Percentiles rank a stretch among this genome's conserved stretches.
Evolutionary conservation across 2,113 vertebrate genomes (phyloP).

Genomic region (Platysteira castanea): DNA sequence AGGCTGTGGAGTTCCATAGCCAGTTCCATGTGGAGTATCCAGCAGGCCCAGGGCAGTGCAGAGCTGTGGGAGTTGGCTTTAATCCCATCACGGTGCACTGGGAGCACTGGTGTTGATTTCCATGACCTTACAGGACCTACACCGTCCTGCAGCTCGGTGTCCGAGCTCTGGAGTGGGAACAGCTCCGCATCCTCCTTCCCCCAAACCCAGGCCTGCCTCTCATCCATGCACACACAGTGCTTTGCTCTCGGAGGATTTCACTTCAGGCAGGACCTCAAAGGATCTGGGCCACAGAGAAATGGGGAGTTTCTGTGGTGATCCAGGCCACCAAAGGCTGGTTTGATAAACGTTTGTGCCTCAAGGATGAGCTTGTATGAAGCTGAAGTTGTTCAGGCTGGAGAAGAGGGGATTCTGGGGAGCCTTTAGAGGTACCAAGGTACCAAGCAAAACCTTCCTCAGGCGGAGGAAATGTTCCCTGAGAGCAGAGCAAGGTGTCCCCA

Average conservation of each 20-base stretch:
- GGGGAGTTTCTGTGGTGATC: background rate
- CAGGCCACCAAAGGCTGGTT: background rate
- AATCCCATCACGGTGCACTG: background rate
- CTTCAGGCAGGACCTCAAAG: background rate
- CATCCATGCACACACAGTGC: rapidly evolving
- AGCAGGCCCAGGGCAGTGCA: background rate
- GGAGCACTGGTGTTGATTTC: background rate
- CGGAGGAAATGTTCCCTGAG: background rate
- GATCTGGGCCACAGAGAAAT: background rate
- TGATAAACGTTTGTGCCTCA: background rate
- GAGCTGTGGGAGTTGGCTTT: background rate
- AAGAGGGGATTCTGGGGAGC: background rate
- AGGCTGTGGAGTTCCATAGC: background rate
- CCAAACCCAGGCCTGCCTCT: background rate
- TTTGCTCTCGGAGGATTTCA: background rate
- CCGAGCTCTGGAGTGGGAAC: background rate
- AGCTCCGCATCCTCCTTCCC: background rate
- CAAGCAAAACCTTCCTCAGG: background rate
- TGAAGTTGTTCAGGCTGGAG: background rate
- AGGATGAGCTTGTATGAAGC: background rate
- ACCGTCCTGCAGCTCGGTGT: background rate
- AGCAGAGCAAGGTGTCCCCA: background rate
- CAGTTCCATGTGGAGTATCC: too few species aligned
- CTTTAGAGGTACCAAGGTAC: background rate
- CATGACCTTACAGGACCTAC: background rate